Evolutionary conservation across 2,888 invertebrate species (phyloP), one percentile per base, ranked within the genome.

Genomic region (Nephrocerus scutellatus): DNA sequence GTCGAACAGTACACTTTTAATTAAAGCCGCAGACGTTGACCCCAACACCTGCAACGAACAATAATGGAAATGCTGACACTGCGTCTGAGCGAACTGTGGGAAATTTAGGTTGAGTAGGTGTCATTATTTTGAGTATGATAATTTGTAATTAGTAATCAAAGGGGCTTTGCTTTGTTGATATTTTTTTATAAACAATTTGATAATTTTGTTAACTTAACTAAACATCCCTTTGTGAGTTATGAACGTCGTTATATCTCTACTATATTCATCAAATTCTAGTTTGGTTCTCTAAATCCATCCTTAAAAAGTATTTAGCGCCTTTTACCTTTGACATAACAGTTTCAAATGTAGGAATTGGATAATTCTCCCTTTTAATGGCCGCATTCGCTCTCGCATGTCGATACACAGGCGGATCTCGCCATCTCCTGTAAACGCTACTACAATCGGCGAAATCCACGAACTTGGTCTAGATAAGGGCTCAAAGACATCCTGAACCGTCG

Each of bases 371-470:
- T 22, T 22, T 50, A n/a, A 59, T 55, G 4, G 58, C 57, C 28
- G 44, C 48, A 40, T 62, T 60, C 36, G 55, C 46, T 19, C 59
- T 6, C 53, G 41, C 52, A 60, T 59, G 39, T 60, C 59, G 6
- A 61, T 36, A 42, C 59, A 58, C 9, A 62, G 49, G 12, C 57
- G 29, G 14, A 60, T 50, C 13, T 51, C 53, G 3, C 43, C 48
- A 40, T 51, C 41, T 16, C 39, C 38, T 33, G 56, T 56, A 16
- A 53, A 46, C n/a, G 54, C 48, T 14, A 55, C 38, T 3, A 59
- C 56, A 4, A 60, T 50, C 9, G 57, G 49, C 48, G 57, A 52
- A 40, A 61, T 44, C 57, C 60, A 62, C 25, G 34, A 24, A 19
- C 52, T 51, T 6, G 52, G 54, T 36, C 46, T 51, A 14, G 43